Conservation (phyloP, 2,113 vertebrate genomes). For the Ailurus styani region DNA sequence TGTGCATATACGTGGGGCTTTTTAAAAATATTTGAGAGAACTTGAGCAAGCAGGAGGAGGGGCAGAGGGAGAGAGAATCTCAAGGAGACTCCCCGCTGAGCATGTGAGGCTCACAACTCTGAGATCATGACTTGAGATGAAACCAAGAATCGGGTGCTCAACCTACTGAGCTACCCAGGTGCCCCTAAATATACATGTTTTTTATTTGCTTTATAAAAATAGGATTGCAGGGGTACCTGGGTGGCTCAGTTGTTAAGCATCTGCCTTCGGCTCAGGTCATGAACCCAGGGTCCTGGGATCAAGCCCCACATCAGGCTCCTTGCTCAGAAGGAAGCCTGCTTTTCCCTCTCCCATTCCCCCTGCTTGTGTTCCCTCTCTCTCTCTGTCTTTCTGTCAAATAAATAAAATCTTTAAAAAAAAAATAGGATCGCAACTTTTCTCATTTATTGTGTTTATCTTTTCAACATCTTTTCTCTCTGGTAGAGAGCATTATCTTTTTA, state of each 20-base stretch:
- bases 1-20: neutral
- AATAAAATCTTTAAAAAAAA: neutral
- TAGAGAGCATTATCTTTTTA: constrained; percentile 25
- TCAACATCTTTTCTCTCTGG: neutral
- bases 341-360: too few relatives aligned
- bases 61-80: neutral
- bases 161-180: neutral
- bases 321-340: too few relatives aligned
- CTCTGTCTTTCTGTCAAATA: too few relatives aligned
- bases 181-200: neutral
- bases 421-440: neutral
- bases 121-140: neutral
- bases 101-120: neutral
- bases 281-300: too few relatives aligned
- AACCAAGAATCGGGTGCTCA: neutral
- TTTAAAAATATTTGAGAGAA: neutral
- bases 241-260: too few relatives aligned
- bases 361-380: too few relatives aligned
- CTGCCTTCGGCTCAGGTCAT: too few relatives aligned
- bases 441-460: neutral
- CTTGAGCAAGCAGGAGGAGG: neutral
- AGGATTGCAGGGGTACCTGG: neutral
- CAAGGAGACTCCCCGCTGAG: neutral
- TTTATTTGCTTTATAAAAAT: neutral
- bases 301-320: too few relatives aligned